phyloP scores from a whole-genome alignment of 2,888 invertebrate species.

The Nymphalis c-album region DNA sequence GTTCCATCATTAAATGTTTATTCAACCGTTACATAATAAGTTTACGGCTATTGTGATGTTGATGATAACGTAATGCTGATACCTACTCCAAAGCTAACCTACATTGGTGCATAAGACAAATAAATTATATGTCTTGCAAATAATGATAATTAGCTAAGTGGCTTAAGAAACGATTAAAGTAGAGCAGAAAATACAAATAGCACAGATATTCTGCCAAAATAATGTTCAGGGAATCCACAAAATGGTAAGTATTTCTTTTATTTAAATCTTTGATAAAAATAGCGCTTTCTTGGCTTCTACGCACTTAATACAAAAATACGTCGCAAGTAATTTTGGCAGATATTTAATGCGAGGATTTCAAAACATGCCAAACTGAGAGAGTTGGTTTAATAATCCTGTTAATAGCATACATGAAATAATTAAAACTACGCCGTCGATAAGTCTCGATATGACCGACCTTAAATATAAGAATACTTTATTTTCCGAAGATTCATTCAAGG shows the following conservation, averaged over 20 bases:
- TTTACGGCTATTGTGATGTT: slow-evolving; percentile 4
- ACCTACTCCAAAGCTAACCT: slow-evolving; percentile 10
- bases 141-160: neutral
- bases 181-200: neutral
- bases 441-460: slow-evolving; percentile 34
- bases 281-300: slow-evolving; percentile 39
- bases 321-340: slow-evolving; percentile 73
- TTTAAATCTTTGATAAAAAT: slow-evolving; percentile 18
- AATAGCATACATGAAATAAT: slow-evolving; percentile 14
- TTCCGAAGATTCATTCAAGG: slow-evolving; percentile 55
- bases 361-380: slow-evolving; percentile 1
- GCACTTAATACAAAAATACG: slow-evolving; percentile 52
- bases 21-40: slow-evolving; percentile 13
- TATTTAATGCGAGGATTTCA: slow-evolving; percentile 3
- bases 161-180: neutral
- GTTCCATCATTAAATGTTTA: slow-evolving; percentile 23
- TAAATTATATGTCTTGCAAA: slow-evolving; percentile 4
- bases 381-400: slow-evolving; percentile 7
- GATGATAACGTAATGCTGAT: slow-evolving; percentile 19
- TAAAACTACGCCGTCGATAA: slow-evolving; percentile 17
- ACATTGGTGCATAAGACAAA: slow-evolving; percentile 16
- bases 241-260: slow-evolving; percentile 14
- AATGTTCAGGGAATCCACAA: slow-evolving; percentile 2
- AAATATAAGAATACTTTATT: slow-evolving; percentile 53
- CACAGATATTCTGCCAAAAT: slow-evolving; percentile 4